phyloP scores from a whole-genome alignment of 2,797 vertebrate species.

The Platalea minor region DNA sequence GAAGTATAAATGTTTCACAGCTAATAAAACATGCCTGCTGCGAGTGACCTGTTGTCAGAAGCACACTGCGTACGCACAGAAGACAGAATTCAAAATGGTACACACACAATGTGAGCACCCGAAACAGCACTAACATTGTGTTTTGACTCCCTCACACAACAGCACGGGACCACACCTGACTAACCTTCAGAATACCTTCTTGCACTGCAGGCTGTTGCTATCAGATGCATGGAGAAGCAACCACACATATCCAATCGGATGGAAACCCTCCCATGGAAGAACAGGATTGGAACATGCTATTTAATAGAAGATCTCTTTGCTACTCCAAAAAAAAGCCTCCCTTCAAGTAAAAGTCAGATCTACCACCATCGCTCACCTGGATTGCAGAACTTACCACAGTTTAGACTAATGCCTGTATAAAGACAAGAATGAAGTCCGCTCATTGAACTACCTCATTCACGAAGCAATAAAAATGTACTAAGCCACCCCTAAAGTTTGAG shows the following conservation, averaged over 20 bases:
- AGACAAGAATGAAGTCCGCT: neutral
- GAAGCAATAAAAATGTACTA: neutral
- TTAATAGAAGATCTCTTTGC: neutral
- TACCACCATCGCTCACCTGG: neutral
- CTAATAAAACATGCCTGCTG: neutral
- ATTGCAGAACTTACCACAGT: neutral
- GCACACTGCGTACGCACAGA: fast-evolving
- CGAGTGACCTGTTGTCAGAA: neutral
- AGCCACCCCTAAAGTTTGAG: neutral
- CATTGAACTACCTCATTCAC: neutral
- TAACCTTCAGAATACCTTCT: neutral
- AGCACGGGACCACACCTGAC: neutral
- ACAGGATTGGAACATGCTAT: neutral
- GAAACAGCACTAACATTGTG: neutral
- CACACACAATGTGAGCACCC: neutral
- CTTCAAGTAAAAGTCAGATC: neutral
- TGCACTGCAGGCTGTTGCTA: neutral
- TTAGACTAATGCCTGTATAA: neutral
- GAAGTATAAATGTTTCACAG: neutral
- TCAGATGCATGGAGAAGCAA: neutral
- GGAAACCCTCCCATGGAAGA: neutral
- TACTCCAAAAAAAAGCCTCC: neutral
- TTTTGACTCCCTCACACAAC: neutral
- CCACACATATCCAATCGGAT: neutral
- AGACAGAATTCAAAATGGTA: neutral